Evolutionary conservation across 2,888 invertebrate species (phyloP).

Genomic region (Tipula unca): DNA sequence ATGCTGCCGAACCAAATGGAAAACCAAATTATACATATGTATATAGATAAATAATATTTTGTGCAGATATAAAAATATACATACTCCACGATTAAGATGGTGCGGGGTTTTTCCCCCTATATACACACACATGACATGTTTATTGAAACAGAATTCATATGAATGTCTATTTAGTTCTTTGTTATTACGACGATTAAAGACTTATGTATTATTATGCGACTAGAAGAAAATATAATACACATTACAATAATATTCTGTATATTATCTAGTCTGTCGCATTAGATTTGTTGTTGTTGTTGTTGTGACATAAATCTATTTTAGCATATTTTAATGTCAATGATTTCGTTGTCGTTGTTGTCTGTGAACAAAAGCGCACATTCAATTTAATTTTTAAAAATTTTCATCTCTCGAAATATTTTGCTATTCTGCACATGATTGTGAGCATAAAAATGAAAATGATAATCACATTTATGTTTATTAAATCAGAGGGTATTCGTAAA

Average conservation of each 20-base stretch:
- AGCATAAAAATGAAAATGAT: not conserved
- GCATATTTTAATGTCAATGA: slow-evolving; percentile 14
- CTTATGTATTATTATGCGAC: not conserved
- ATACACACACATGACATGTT: not conserved
- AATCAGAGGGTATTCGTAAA: too few species aligned
- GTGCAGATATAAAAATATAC: not conserved
- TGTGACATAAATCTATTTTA: slow-evolving; percentile 8
- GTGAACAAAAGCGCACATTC: slow-evolving; percentile 14
- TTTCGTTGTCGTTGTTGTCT: not conserved
- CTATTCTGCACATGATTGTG: not conserved
- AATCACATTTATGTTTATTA: not conserved
- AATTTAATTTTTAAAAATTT: not conserved
- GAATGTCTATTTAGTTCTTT: not conserved
- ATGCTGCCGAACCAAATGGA: not conserved
- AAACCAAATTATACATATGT: not conserved
- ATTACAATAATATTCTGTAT: not conserved
- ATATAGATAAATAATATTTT: not conserved
- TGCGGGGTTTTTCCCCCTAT: not conserved
- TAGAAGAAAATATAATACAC: not conserved
- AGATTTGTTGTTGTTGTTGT: not conserved
- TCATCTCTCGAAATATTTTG: not conserved
- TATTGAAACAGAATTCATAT: not conserved
- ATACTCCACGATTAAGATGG: not conserved
- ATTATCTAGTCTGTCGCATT: not conserved
- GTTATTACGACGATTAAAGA: not conserved